These are phyloP conservation scores for Melanotaenia boesemani DNA, from an alignment of 2,797 vertebrate species.

Conservation along the genomic window DNA sequence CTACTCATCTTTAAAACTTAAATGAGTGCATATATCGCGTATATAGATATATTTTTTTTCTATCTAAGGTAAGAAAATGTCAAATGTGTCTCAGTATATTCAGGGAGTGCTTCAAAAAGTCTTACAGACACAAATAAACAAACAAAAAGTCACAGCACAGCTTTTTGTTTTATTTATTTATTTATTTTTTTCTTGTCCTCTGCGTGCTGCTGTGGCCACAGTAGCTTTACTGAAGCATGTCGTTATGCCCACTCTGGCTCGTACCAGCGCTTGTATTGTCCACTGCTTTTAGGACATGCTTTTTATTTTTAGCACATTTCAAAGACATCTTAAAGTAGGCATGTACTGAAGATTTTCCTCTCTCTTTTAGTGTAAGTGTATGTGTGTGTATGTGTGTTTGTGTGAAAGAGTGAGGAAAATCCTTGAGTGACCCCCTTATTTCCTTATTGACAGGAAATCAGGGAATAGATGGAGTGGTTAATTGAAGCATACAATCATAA, in stretches of 20 bases:
- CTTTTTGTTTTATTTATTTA: constrained; percentile 14
- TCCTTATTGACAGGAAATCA: not conserved
- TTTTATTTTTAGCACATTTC: constrained; percentile 31
- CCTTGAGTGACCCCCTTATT: not conserved
- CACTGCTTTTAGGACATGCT: constrained; percentile 37
- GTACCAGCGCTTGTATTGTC: constrained; percentile 41
- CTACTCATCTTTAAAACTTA: not conserved
- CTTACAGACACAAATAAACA: constrained; percentile 37
- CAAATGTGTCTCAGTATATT: constrained; percentile 9
- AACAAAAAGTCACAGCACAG: constrained; percentile 35
- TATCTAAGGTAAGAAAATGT: too few relatives aligned
- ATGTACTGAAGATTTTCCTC: not conserved
- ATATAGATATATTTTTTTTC: not conserved
- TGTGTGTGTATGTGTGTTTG: not conserved
- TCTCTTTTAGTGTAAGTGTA: not conserved
- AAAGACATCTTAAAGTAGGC: constrained; percentile 10
- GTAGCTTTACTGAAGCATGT: constrained; percentile 58
- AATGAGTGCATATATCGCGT: not conserved
- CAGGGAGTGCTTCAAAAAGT: constrained; percentile 12
- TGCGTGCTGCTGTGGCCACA: constrained; percentile 42
- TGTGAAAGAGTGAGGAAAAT: not conserved
- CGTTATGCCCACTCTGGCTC: constrained; percentile 36
- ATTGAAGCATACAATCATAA: too few relatives aligned
- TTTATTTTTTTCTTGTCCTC: constrained; percentile 25
- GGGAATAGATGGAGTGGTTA: not conserved